phyloP scores from a whole-genome alignment of 2,797 vertebrate species.

The Cheirogaleus major region DNA sequence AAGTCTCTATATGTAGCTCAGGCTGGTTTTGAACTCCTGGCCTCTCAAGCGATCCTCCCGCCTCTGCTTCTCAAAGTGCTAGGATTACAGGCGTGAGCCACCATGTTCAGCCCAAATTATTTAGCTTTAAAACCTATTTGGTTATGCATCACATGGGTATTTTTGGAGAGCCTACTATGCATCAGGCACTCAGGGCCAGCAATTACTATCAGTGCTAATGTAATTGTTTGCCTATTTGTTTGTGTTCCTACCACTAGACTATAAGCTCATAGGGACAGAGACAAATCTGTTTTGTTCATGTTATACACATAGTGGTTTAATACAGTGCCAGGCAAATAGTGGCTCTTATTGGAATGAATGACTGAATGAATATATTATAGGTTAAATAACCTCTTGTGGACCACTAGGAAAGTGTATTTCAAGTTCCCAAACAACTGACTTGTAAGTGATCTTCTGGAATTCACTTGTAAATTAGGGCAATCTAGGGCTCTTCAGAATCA shows the following conservation, averaged over 20 bases:
- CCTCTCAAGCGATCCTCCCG: too few species aligned
- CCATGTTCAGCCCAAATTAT: neutral
- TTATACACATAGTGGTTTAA: conserved; percentile 23
- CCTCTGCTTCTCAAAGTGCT: too few species aligned
- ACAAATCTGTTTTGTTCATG: neutral
- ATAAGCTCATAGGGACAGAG: neutral
- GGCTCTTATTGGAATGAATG: conserved; percentile 21
- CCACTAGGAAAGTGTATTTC: conserved; percentile 54
- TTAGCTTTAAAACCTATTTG: conserved; percentile 34
- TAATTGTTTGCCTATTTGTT: neutral
- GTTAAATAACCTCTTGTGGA: conserved; percentile 65
- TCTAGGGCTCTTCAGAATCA: conserved; percentile 48
- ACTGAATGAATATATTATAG: conserved; percentile 39
- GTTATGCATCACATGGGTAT: neutral
- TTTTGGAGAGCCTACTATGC: neutral
- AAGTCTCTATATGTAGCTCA: too few species aligned
- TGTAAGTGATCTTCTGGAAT: conserved; percentile 68
- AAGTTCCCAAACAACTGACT: conserved; percentile 64
- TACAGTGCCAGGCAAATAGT: neutral
- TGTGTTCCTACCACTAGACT: neutral
- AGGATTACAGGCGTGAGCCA: too few species aligned
- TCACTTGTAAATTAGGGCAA: conserved; percentile 70
- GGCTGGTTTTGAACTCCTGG: too few species aligned
- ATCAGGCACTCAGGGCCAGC: neutral
- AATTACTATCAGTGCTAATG: neutral